These are phyloP conservation scores for Dermolepida albohirtum DNA, from an alignment of 2,888 invertebrate genomes.

Conservation along the genomic window DNA sequence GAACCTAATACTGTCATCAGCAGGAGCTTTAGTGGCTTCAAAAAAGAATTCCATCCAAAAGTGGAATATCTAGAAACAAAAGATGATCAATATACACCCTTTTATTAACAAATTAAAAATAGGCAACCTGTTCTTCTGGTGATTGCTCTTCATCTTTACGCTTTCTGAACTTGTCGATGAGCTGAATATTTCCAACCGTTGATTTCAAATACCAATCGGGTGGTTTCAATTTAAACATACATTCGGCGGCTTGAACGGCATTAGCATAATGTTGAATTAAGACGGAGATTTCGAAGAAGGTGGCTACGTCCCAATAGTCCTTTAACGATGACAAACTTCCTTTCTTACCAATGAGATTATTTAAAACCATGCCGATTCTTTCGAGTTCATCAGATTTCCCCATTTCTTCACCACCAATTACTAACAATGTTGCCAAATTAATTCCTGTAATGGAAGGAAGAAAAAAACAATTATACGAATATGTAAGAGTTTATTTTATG, in stretches of 20 bases:
- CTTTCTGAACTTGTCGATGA: slow-evolving; percentile 92
- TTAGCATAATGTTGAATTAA: slow-evolving; percentile 96
- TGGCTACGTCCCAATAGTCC: slow-evolving; percentile 99
- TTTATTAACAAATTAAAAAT: slow-evolving; percentile 2
- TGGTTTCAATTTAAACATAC: slow-evolving; percentile 91
- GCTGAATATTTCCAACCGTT: slow-evolving; percentile 94
- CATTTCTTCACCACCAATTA: slow-evolving; percentile 96
- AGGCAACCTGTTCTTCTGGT: slow-evolving; percentile 84
- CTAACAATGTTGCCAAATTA: slow-evolving; percentile 95
- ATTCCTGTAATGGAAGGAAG: slow-evolving; percentile 73
- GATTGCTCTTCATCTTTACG: slow-evolving; percentile 80
- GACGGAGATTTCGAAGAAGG: slow-evolving; percentile 98
- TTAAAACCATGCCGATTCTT: slow-evolving; percentile 93
- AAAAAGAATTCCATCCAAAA: slow-evolving; percentile 99
- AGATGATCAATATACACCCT: background rate
- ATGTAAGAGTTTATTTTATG: too few species aligned
- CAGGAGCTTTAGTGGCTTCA: slow-evolving; percentile 88
- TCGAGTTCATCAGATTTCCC: slow-evolving; percentile 90
- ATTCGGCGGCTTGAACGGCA: slow-evolving; percentile 96
- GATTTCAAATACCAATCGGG: slow-evolving; percentile 96
- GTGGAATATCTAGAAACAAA: slow-evolving; percentile 71
- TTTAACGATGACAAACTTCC: slow-evolving; percentile 92
- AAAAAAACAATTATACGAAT: too few species aligned
- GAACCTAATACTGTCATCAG: slow-evolving; percentile 87
- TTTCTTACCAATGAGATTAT: slow-evolving; percentile 97